Evolutionary conservation across 2,797 vertebrate species (phyloP).

Genomic region (Silurus aristotelis): DNA sequence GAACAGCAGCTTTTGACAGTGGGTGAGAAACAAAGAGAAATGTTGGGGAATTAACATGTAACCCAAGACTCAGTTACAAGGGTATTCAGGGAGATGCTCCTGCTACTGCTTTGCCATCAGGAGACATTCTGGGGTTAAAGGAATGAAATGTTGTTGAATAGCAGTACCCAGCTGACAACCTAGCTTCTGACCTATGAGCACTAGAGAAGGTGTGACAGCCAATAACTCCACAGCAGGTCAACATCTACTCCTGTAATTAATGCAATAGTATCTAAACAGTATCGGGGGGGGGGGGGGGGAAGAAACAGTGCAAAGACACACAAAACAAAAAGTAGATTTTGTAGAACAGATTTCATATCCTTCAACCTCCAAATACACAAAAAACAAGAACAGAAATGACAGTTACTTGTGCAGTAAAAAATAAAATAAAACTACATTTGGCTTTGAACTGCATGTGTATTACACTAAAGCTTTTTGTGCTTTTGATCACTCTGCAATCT

Average conservation of each 20-base stretch:
- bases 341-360: too few relatives aligned
- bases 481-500: not conserved
- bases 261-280: not conserved
- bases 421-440: not conserved
- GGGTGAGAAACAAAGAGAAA: not conserved
- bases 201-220: not conserved
- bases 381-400: not conserved
- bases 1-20: not conserved
- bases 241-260: too few relatives aligned
- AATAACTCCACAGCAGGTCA: not conserved
- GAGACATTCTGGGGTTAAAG: conserved; percentile 35
- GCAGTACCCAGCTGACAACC: conserved; percentile 6
- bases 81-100: not conserved
- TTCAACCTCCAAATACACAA: not conserved
- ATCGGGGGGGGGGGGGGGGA: not conserved
- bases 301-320: not conserved
- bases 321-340: not conserved
- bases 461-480: not conserved
- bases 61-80: not conserved
- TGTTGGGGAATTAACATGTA: not conserved
- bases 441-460: not conserved
- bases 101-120: not conserved
- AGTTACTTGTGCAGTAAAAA: not conserved
- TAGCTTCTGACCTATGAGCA: not conserved
- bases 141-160: conserved; percentile 8